These are phyloP conservation scores for Callosobruchus maculatus DNA, from an alignment of 2,888 invertebrate species.

Conservation along the genomic window DNA sequence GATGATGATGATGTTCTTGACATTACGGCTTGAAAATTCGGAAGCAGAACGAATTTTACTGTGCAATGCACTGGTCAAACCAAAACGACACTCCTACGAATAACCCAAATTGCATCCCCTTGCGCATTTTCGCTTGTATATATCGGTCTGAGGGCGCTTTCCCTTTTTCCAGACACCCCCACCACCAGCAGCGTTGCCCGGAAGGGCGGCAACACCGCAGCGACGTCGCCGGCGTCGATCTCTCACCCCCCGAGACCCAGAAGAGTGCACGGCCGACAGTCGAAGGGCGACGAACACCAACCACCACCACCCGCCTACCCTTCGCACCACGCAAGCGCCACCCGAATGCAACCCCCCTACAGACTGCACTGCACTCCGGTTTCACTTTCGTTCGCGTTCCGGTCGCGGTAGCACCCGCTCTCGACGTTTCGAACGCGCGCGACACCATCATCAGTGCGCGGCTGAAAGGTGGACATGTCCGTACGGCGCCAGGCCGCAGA, in stretches of 20 bases:
- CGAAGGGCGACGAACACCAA: conserved; percentile 41
- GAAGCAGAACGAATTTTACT: too few species aligned
- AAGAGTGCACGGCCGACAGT: background rate
- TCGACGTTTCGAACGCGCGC: conserved; percentile 17
- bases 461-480: background rate
- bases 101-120: background rate
- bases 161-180: background rate
- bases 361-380: conserved; percentile 41
- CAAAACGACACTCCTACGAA: too few species aligned
- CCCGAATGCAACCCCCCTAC: conserved; percentile 13
- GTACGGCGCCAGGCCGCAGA: background rate
- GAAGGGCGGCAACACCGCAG: background rate
- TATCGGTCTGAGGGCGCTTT: background rate
- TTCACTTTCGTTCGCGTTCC: conserved; percentile 48
- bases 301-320: conserved; percentile 54
- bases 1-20: too few species aligned
- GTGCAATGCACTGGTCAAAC: too few species aligned
- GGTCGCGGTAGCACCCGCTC: conserved; percentile 23
- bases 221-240: conserved; percentile 13
- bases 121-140: background rate
- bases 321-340: conserved; percentile 39
- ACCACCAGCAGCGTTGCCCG: background rate
- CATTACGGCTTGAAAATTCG: too few species aligned
- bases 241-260: background rate
- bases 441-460: conserved; percentile 1